A percentile compares a stretch with the other conserved stretches of the same genome.
Evolutionary conservation across 2,797 vertebrate genomes (phyloP).

Genomic region (Sandelia bainsii): DNA sequence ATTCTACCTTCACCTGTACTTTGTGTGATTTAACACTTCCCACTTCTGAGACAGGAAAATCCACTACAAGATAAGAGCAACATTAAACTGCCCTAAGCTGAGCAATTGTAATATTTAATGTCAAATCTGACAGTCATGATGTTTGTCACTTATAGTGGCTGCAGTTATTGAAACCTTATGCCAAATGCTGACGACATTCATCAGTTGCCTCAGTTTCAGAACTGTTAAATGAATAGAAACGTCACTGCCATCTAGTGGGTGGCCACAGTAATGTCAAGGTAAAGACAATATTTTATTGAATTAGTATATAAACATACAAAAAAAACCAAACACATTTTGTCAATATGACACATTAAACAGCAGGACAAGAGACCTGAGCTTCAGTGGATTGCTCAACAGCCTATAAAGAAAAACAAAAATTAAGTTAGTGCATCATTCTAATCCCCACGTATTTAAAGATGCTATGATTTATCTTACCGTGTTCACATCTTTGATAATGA

Average conservation of each 20-base stretch:
- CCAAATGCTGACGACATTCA: background rate
- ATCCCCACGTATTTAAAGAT: accelerated
- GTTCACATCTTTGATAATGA: slow-evolving; percentile 73
- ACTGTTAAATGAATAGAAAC: background rate
- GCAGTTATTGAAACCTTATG: background rate
- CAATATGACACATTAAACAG: slow-evolving; percentile 48
- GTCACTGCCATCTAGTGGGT: slow-evolving; percentile 75
- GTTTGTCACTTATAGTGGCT: background rate
- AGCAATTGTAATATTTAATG: too few species aligned
- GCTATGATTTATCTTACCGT: slow-evolving; percentile 44
- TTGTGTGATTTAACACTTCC: too few species aligned
- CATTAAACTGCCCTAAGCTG: too few species aligned
- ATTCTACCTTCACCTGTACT: too few species aligned
- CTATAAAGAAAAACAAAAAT: slow-evolving; percentile 39
- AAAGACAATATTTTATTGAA: slow-evolving; percentile 69
- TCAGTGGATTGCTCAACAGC: background rate
- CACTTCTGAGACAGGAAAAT: too few species aligned
- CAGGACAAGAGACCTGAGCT: slow-evolving; percentile 22
- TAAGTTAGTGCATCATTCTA: background rate
- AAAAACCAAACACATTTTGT: slow-evolving; percentile 19
- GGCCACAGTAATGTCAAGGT: slow-evolving; percentile 9
- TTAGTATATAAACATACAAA: slow-evolving; percentile 54
- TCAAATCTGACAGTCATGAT: too few species aligned
- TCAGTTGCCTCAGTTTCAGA: background rate
- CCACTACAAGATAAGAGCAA: too few species aligned